phyloP scores from a whole-genome alignment of 2,888 invertebrate genomes.

The Eristalis tenax region DNA sequence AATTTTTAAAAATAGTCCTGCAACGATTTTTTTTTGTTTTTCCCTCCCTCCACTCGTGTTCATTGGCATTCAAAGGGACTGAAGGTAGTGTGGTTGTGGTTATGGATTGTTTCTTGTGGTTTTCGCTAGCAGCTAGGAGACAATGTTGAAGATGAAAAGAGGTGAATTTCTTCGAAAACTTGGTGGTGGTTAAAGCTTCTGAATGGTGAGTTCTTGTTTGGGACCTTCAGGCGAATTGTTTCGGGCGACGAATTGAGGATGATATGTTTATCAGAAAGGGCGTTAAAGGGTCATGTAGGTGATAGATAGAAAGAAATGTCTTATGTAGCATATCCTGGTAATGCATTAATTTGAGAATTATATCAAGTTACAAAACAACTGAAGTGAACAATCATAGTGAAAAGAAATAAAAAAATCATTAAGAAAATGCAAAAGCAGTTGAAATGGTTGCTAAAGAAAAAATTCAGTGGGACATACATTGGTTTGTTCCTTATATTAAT shows the following conservation, averaged over 20 bases:
- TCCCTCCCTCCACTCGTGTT: not conserved
- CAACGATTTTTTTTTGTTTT: conserved; percentile 21
- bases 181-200: not conserved
- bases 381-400: too few relatives aligned
- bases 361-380: too few relatives aligned
- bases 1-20: conserved; percentile 49
- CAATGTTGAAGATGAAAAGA: not conserved
- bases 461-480: too few relatives aligned
- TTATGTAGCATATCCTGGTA: too few relatives aligned
- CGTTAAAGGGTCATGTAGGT: too few relatives aligned
- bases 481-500: too few relatives aligned
- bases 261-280: not conserved
- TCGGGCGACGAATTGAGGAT: not conserved
- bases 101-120: not conserved
- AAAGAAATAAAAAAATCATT: too few relatives aligned
- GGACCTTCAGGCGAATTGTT: not conserved
- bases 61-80: not conserved
- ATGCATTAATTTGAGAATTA: too few relatives aligned
- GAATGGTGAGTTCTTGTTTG: not conserved
- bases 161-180: not conserved
- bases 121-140: not conserved
- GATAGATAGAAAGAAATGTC: too few relatives aligned
- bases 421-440: too few relatives aligned
- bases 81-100: not conserved
- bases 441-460: too few relatives aligned